These are phyloP conservation scores for Empidonax traillii DNA, from an alignment of 2,113 vertebrate species.

Conservation along the genomic window DNA sequence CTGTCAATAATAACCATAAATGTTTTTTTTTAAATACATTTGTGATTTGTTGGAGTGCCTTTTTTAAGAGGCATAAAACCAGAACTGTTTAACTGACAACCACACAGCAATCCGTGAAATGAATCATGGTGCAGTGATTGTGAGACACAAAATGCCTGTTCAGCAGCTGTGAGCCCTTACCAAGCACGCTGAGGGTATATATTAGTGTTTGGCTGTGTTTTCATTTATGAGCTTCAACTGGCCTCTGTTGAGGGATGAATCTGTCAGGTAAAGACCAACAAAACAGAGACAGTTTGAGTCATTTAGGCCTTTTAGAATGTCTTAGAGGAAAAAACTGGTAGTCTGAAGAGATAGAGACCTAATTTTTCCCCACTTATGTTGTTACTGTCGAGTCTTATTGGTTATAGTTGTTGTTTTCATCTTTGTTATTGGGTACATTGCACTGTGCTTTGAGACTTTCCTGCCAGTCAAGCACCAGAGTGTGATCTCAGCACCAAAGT, in stretches of 20 bases:
- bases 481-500: background rate
- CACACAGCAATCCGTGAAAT: background rate
- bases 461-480: background rate
- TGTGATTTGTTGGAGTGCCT: background rate
- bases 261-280: background rate
- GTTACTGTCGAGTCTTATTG: background rate
- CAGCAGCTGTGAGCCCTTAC: background rate
- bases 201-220: background rate
- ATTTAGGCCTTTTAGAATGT: background rate
- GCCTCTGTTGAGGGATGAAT: background rate
- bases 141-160: background rate
- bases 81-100: background rate
- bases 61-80: background rate
- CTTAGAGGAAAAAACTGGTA: background rate
- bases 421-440: background rate
- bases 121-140: rapidly evolving
- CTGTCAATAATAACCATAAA: background rate
- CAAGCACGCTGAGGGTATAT: background rate
- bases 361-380: rapidly evolving
- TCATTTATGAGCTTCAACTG: background rate
- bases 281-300: background rate
- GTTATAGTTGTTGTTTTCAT: background rate
- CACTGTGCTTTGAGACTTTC: background rate
- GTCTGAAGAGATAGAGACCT: background rate
- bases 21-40: background rate